phyloP scores from a whole-genome alignment of 2,113 vertebrate species.

The Mystacornis crossleyi region DNA sequence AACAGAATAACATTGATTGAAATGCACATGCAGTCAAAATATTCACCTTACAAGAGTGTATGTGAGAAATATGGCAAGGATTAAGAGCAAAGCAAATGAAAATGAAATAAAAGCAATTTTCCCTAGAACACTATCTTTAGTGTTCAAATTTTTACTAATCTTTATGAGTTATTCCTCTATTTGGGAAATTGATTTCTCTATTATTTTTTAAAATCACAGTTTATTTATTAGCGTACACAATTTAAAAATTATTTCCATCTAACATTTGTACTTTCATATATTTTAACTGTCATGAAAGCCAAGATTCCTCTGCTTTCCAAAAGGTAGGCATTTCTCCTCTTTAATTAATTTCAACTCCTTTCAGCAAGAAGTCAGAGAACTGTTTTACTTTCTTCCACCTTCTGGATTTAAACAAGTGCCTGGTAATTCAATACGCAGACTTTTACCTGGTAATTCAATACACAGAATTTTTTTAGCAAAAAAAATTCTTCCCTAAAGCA shows the following conservation, averaged over 20 bases:
- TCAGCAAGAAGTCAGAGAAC: not conserved
- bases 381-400: not conserved
- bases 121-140: not conserved
- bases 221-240: not conserved
- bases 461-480: not conserved
- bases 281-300: not conserved
- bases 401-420: not conserved
- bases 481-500: not conserved
- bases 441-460: not conserved
- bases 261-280: not conserved
- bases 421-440: not conserved
- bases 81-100: not conserved
- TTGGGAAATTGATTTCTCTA: not conserved
- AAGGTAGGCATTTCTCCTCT: not conserved
- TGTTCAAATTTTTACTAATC: not conserved
- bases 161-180: not conserved
- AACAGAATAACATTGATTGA: not conserved
- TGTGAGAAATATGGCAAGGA: not conserved
- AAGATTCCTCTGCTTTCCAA: not conserved
- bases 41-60: not conserved
- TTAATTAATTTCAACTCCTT: not conserved
- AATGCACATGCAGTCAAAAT: not conserved
- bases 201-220: not conserved
- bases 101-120: not conserved
- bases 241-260: not conserved